A percentile compares a stretch with the other conserved stretches of the same genome.
Conservation (phyloP, 2,888 invertebrate species). For the Aricia artaxerxes region DNA sequence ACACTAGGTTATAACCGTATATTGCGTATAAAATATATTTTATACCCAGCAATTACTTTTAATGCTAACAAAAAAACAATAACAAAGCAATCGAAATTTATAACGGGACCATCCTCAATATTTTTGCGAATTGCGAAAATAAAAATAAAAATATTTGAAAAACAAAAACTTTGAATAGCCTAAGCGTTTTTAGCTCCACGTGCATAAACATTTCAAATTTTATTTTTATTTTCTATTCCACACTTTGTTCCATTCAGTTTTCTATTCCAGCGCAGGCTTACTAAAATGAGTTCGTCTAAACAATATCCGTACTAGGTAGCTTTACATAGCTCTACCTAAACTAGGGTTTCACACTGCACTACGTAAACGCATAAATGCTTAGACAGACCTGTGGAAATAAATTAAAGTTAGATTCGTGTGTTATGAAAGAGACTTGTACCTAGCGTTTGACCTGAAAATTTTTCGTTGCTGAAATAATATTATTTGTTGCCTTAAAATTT, state of each 20-base stretch:
- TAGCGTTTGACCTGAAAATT: too few species aligned
- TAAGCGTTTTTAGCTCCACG: not conserved
- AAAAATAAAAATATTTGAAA: not conserved
- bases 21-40: not conserved
- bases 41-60: not conserved
- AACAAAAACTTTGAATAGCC: not conserved
- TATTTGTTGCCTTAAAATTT: too few species aligned
- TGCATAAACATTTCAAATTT: not conserved
- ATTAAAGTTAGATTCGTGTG: too few species aligned
- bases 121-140: not conserved
- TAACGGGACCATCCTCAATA: not conserved
- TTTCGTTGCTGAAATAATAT: too few species aligned
- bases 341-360: not conserved
- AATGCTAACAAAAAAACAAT: not conserved
- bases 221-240: conserved; percentile 2
- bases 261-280: conserved; percentile 12
- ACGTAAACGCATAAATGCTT: not conserved
- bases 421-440: too few species aligned
- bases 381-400: too few species aligned
- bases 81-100: not conserved
- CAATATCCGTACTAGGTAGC: conserved; percentile 3
- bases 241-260: not conserved
- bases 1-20: too few species aligned
- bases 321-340: not conserved
- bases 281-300: conserved; percentile 21